phyloP scores from a whole-genome alignment of 2,888 invertebrate species.

The Choristoneura rosaceana region DNA sequence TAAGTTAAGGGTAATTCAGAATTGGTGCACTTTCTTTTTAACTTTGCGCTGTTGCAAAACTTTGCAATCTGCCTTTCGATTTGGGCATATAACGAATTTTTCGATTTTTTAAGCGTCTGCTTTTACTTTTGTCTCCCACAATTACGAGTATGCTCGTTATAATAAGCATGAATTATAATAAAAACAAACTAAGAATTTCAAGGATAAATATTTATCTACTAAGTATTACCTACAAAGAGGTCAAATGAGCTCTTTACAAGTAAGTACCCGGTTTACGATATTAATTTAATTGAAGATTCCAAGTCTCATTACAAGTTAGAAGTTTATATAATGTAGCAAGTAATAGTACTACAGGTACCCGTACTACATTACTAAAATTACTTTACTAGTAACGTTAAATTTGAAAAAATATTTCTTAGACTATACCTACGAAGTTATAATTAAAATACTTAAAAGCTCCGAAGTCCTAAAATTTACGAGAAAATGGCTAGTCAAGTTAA shows the following conservation, averaged over 20 bases:
- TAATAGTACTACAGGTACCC: too few species aligned
- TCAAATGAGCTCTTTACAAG: not conserved
- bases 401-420: too few species aligned
- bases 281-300: too few species aligned
- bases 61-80: slow-evolving; percentile 33
- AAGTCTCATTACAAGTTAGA: too few species aligned
- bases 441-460: too few species aligned
- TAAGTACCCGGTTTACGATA: not conserved
- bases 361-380: too few species aligned
- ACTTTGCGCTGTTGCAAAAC: slow-evolving; percentile 31
- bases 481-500: too few species aligned
- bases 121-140: not conserved
- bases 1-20: slow-evolving; percentile 36
- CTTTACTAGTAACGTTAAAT: too few species aligned
- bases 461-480: too few species aligned
- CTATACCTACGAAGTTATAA: too few species aligned
- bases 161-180: not conserved
- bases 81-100: slow-evolving; percentile 7
- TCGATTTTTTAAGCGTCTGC: not conserved
- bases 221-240: not conserved
- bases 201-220: not conserved
- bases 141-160: not conserved
- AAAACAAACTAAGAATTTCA: not conserved
- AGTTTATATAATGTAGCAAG: too few species aligned
- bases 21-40: slow-evolving; percentile 37